Conservation (phyloP, 1,140 invertebrate species). For the Drosophila albomicans region DNA sequence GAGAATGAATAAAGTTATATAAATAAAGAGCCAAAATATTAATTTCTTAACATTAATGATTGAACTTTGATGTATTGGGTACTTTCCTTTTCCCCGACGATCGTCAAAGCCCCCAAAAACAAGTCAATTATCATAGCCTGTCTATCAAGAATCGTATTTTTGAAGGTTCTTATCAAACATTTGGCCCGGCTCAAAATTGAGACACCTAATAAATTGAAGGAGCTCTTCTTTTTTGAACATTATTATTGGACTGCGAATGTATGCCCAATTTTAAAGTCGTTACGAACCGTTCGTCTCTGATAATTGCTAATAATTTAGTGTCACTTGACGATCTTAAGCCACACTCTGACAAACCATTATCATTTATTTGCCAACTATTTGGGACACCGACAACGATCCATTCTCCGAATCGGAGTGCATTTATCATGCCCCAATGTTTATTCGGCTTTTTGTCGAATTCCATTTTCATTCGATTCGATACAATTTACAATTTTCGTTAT, state of each 20-base stretch:
- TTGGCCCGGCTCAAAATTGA: slow-evolving; percentile 25
- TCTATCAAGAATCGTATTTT: slow-evolving; percentile 32
- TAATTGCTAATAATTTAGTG: slow-evolving; percentile 81
- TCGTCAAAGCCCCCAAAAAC: slow-evolving; percentile 25
- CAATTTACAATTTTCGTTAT: slow-evolving; percentile 16
- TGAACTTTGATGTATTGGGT: slow-evolving; percentile 46
- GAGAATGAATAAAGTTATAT: slow-evolving; percentile 70
- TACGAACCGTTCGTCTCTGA: slow-evolving; percentile 73
- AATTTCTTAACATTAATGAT: slow-evolving; percentile 39
- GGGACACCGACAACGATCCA: slow-evolving; percentile 59
- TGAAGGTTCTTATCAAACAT: slow-evolving; percentile 34
- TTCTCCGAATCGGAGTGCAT: slow-evolving; percentile 61
- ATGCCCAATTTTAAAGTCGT: slow-evolving; percentile 75
- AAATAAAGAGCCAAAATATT: slow-evolving; percentile 50
- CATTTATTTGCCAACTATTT: slow-evolving; percentile 50
- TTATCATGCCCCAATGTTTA: slow-evolving; percentile 46
- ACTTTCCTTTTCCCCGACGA: neutral
- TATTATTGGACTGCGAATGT: slow-evolving; percentile 55
- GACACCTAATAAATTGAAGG: slow-evolving; percentile 50
- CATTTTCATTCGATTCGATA: slow-evolving; percentile 7
- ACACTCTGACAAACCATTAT: slow-evolving; percentile 58
- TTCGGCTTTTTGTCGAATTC: slow-evolving; percentile 22
- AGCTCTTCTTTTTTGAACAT: slow-evolving; percentile 44
- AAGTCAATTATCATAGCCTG: slow-evolving; percentile 41
- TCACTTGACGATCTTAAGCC: slow-evolving; percentile 75